Percentiles rank a stretch among this genome's conserved stretches.
Evolutionary conservation across 2,113 vertebrate species (phyloP).

Genomic region (Tiliqua scincoides): DNA sequence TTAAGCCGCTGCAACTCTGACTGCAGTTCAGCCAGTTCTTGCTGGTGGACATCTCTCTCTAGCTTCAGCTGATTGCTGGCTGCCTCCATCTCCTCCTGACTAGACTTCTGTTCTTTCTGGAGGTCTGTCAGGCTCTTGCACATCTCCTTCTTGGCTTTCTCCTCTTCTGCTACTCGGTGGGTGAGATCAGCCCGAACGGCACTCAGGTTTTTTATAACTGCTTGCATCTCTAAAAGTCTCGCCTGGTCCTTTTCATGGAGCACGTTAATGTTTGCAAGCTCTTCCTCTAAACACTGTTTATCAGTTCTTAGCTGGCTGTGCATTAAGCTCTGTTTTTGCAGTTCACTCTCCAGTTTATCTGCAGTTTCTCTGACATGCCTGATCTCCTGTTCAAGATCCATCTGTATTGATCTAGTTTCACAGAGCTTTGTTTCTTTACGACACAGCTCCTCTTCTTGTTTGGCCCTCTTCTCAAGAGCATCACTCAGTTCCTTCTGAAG

Average conservation of each 20-base stretch:
- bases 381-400: slow-evolving; percentile 84
- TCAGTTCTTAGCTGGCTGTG: slow-evolving; percentile 79
- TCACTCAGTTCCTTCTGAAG: slow-evolving; percentile 86
- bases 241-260: slow-evolving; percentile 75
- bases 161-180: slow-evolving; percentile 80
- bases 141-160: slow-evolving; percentile 80
- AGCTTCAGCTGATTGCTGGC: slow-evolving; percentile 84
- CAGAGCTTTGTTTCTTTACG: slow-evolving; percentile 83
- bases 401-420: slow-evolving; percentile 78
- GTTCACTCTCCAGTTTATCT: slow-evolving; percentile 77
- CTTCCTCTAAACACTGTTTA: slow-evolving; percentile 81
- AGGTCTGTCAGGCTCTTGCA: slow-evolving; percentile 76
- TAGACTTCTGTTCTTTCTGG: slow-evolving; percentile 73
- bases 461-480: slow-evolving; percentile 82
- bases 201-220: slow-evolving; percentile 79
- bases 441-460: slow-evolving; percentile 88
- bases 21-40: slow-evolving; percentile 80
- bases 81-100: slow-evolving; percentile 78
- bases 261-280: slow-evolving; percentile 65
- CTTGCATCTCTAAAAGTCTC: slow-evolving; percentile 83
- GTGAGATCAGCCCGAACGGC: slow-evolving; percentile 79
- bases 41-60: slow-evolving; percentile 86
- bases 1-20: slow-evolving; percentile 75
- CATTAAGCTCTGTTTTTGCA: slow-evolving; percentile 73
- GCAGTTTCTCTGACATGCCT: slow-evolving; percentile 78